Evolutionary conservation across 23 tunicate species (phyloP).

Genomic region (Trididemnum clinides): DNA sequence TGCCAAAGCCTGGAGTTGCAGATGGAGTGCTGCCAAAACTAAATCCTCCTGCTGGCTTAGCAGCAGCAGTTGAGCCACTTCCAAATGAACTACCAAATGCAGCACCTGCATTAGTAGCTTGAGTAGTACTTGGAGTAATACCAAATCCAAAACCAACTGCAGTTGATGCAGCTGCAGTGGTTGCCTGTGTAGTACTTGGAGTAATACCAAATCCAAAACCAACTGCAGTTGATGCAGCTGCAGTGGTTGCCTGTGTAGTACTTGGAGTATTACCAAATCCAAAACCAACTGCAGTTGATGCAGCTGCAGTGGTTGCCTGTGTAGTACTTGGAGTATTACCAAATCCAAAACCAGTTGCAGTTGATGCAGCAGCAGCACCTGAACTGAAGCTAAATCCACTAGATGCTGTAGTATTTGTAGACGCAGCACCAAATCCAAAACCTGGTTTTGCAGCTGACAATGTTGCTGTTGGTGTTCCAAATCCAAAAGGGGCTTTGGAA

Average conservation of each 20-base stretch:
- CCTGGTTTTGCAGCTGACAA: neutral
- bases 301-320: neutral
- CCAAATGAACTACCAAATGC: constrained; percentile 8
- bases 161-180: neutral
- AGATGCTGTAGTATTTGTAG: neutral
- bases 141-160: neutral
- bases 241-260: too few species aligned
- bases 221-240: neutral
- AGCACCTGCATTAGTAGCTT: too few species aligned
- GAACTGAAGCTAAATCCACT: neutral
- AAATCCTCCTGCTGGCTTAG: constrained; percentile 17
- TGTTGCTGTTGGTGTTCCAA: neutral
- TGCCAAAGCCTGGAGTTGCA: neutral
- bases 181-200: neutral
- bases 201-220: neutral
- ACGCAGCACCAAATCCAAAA: constrained; percentile 29
- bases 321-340: neutral
- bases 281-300: neutral
- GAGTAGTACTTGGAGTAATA: too few species aligned
- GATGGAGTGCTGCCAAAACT: neutral
- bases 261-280: neutral
- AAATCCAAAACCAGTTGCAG: constrained; percentile 20
- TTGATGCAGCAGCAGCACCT: neutral
- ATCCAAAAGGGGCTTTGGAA: constrained; percentile 12
- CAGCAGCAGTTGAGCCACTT: neutral